A percentile compares a stretch with the other conserved stretches of the same genome.
phyloP scores from a whole-genome alignment of 2,113 vertebrate genomes.

The Murina feae region DNA sequence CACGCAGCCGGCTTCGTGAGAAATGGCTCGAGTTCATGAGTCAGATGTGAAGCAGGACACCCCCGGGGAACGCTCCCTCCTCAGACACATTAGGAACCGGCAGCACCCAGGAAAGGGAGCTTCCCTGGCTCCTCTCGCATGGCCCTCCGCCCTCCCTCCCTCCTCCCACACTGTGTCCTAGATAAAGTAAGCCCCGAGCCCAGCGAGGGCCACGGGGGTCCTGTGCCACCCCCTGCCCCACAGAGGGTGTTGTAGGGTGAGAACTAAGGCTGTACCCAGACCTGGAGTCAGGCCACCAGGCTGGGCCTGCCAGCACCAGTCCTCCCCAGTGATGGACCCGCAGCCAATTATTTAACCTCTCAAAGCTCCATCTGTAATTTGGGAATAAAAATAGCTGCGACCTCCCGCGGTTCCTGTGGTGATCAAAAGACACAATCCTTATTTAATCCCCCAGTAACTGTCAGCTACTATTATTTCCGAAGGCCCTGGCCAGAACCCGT shows the following conservation, averaged over 20 bases:
- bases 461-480: background rate
- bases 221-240: accelerated
- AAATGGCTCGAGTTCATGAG: background rate
- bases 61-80: accelerated
- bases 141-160: too few relatives aligned
- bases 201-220: background rate
- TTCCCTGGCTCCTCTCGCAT: background rate
- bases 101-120: background rate
- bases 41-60: background rate
- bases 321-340: background rate
- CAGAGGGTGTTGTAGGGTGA: too few relatives aligned
- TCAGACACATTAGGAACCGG: background rate
- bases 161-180: accelerated
- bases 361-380: background rate
- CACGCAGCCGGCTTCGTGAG: background rate
- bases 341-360: background rate
- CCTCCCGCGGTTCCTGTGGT: background rate
- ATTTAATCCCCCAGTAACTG: background rate
- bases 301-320: background rate
- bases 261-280: background rate
- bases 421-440: background rate
- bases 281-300: background rate
- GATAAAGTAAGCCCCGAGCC: background rate
- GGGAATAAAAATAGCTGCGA: background rate
- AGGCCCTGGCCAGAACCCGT: background rate